Percentiles rank a stretch among this genome's conserved stretches.
These are phyloP conservation scores for Apotomis betuletana DNA, from an alignment of 2,888 invertebrate genomes.

Conservation along the genomic window DNA sequence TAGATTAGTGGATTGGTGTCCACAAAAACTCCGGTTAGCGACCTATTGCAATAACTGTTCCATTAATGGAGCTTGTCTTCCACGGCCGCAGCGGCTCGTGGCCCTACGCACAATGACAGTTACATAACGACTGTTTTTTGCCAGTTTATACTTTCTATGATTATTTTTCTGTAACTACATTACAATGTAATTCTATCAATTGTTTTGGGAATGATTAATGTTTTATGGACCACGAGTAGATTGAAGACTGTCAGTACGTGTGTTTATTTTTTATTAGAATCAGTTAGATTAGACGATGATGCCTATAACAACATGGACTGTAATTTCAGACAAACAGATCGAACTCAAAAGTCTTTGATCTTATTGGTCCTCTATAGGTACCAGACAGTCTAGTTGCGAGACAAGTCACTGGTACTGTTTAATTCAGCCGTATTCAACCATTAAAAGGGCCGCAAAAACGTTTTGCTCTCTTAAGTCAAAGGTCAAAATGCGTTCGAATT, in stretches of 20 bases:
- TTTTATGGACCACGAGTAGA: slow-evolving; percentile 14
- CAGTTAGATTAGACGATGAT: too few relatives aligned
- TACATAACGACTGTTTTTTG: slow-evolving; percentile 27
- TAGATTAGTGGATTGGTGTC: background rate
- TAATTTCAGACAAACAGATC: too few relatives aligned
- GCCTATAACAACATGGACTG: too few relatives aligned
- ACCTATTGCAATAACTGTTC: slow-evolving; percentile 28
- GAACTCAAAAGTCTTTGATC: too few relatives aligned
- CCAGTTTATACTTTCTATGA: slow-evolving; percentile 23
- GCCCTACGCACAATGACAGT: slow-evolving; percentile 29
- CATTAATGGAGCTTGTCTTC: slow-evolving; percentile 20
- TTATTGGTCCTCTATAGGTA: too few relatives aligned
- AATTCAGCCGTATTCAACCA: too few relatives aligned
- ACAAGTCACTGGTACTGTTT: too few relatives aligned
- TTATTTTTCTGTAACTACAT: slow-evolving; percentile 17
- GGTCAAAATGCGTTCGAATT: too few relatives aligned
- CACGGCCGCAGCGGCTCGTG: slow-evolving; percentile 10
- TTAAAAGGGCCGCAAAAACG: too few relatives aligned
- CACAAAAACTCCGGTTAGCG: slow-evolving; percentile 30
- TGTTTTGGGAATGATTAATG: slow-evolving; percentile 8
- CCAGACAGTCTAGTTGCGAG: too few relatives aligned
- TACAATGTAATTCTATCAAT: slow-evolving; percentile 8
- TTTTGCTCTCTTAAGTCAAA: too few relatives aligned
- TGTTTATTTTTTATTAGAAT: too few relatives aligned
- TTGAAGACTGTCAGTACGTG: background rate